Evolutionary conservation across 2,797 vertebrate genomes (phyloP), one percentile per base, ranked within the genome.

Genomic region (Denticeps clupeoides): DNA sequence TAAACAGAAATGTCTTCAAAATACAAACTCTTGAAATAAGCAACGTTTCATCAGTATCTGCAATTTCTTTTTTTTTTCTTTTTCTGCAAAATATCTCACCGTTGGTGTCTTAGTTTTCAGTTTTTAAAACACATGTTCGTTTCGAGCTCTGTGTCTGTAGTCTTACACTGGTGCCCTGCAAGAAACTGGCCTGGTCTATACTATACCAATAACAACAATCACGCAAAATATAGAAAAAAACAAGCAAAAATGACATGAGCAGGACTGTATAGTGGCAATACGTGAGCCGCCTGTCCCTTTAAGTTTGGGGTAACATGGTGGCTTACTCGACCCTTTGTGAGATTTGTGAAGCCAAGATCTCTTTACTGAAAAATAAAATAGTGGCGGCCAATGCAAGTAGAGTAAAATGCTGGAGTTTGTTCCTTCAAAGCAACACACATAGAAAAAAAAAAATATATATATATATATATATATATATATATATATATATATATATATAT

Each of bases 21-120:
- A 66, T 56, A 42, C 31, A 49, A 55, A 50, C 45, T 33, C 55
- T 56, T 48, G 62, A 48, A 56, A 67, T 65, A 71, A 69, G 65
- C 31, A 63, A 71, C 53, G 68, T 73, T 48, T 64, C 53, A 73
- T 59, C 49, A 58, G 55, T 69, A 67, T 48, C 56, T 57, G 64
- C 27, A 37, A 64, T 70, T 71, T 68, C 62, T 74, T 69, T 64
- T 71, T 80, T 67, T 70, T 70, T 71, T 68, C 62, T 74, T 69
- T 64, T 71, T 80, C 67, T 70, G 71, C 72, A 73, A 38, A 78
- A 75, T 74, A 69, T 83, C 78, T 83, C 81, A 83, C 80, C 81
- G 72, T 81, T 53, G 70, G 80, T 85, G 83, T 87, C 82, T 86
- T 85, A 79, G 72, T 81, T 89, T 82, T 73, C n/a, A 63, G 64